Conservation (phyloP, 1,140 invertebrate genomes). For the Ostrea denselamellosa region DNA sequence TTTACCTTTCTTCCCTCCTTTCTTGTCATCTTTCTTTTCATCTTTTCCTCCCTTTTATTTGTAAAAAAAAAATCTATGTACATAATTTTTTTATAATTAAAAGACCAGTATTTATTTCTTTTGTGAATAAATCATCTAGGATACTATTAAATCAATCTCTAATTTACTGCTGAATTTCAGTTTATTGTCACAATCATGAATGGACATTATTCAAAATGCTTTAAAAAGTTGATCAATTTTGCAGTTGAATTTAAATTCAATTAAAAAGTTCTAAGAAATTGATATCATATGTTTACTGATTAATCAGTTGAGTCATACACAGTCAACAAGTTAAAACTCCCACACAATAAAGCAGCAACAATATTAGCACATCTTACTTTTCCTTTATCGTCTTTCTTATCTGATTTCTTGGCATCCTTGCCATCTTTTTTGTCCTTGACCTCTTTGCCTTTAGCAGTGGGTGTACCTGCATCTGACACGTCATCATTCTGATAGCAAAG, state of each 20-base stretch:
- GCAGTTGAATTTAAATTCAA: not conserved
- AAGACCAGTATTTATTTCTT: too few relatives aligned
- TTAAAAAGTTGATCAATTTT: too few relatives aligned
- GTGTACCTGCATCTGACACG: conserved; percentile 44
- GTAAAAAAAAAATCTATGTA: not conserved
- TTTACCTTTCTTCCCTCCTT: conserved; percentile 72
- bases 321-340: not conserved
- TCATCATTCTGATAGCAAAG: conserved; percentile 64
- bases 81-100: not conserved
- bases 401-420: conserved; percentile 59
- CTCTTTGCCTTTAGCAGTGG: conserved; percentile 53
- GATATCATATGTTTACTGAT: not conserved
- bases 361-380: not conserved
- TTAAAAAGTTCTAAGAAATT: not conserved
- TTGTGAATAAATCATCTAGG: too few relatives aligned
- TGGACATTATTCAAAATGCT: too few relatives aligned
- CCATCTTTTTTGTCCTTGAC: conserved; percentile 53
- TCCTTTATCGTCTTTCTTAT: conserved; percentile 62
- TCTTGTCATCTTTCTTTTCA: conserved; percentile 59
- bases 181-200: too few relatives aligned
- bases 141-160: too few relatives aligned
- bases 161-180: too few relatives aligned
- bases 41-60: conserved; percentile 26
- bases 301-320: not conserved
- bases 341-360: not conserved